A percentile compares a stretch with the other conserved stretches of the same genome.
Conservation (phyloP, 2,797 vertebrate species). For the Euphonia xanthogaster region DNA sequence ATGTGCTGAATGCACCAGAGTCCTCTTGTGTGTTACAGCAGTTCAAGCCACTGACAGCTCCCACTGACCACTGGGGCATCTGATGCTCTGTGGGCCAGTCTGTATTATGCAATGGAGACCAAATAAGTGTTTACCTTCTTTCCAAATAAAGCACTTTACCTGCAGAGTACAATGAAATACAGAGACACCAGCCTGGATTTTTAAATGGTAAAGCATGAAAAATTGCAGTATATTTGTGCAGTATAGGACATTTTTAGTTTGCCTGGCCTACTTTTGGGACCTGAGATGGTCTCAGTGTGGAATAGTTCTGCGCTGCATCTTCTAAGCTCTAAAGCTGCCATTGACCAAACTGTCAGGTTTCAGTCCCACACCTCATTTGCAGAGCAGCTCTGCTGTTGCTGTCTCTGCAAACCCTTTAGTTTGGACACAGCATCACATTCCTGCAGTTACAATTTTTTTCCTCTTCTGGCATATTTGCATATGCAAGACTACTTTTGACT, state of each 20-base stretch:
- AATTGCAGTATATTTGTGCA: neutral
- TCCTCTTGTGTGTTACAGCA: neutral
- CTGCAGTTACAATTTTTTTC: neutral
- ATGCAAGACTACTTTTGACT: neutral
- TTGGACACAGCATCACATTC: neutral
- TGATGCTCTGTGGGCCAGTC: neutral
- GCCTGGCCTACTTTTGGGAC: neutral
- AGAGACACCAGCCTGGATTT: neutral
- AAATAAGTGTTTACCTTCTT: neutral
- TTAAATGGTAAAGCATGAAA: neutral
- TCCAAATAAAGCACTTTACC: neutral
- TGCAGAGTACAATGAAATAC: neutral
- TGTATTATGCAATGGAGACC: neutral
- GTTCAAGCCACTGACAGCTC: neutral
- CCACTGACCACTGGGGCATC: neutral
- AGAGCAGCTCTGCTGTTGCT: neutral
- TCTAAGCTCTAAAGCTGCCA: neutral
- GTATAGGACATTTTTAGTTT: neutral
- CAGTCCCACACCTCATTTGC: fast-evolving
- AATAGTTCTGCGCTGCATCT: neutral
- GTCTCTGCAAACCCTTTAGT: neutral
- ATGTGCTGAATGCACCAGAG: neutral
- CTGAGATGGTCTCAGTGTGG: neutral
- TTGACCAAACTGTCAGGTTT: neutral
- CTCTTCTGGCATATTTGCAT: neutral